These are phyloP conservation scores for Sebastes fasciatus DNA, from an alignment of 2,113 vertebrate species.

Conservation along the genomic window DNA sequence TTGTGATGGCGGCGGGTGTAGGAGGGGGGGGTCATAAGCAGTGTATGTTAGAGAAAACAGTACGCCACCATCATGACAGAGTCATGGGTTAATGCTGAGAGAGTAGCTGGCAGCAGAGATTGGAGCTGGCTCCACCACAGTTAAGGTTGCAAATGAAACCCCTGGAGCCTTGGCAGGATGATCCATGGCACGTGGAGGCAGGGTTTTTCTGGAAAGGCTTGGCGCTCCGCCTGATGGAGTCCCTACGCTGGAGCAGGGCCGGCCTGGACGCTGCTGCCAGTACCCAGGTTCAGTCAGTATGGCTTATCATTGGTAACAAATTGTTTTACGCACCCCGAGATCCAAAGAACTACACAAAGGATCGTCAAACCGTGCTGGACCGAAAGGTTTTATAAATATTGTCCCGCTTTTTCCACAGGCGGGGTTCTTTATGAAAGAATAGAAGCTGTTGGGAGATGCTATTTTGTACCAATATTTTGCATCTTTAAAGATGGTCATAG, in stretches of 20 bases:
- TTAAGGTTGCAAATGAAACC: constrained; percentile 69
- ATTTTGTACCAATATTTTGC: neutral
- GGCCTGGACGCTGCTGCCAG: constrained; percentile 17
- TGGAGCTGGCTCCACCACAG: constrained; percentile 37
- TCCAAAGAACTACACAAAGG: neutral
- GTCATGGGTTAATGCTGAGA: constrained; percentile 14
- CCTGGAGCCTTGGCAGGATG: constrained; percentile 71
- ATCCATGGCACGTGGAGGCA: constrained; percentile 65
- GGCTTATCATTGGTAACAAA: neutral
- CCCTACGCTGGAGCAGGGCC: constrained; percentile 25
- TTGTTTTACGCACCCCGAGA: neutral
- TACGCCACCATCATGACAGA: constrained; percentile 8
- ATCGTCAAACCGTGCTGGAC: neutral
- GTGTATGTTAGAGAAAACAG: neutral
- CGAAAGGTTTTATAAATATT: neutral
- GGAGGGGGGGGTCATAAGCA: constrained; percentile 26
- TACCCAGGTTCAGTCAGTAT: constrained; percentile 8
- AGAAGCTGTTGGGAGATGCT: neutral
- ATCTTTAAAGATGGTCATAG: neutral
- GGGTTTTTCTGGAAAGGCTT: constrained; percentile 65
- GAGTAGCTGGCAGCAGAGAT: constrained; percentile 44
- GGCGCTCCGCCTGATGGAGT: constrained; percentile 67
- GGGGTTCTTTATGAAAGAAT: neutral
- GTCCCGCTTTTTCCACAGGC: too few relatives aligned
- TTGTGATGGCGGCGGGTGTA: too few relatives aligned